Base-by-base conservation (phyloP, 1,140 invertebrate genomes). In the Camponotus floridanus region DNA sequence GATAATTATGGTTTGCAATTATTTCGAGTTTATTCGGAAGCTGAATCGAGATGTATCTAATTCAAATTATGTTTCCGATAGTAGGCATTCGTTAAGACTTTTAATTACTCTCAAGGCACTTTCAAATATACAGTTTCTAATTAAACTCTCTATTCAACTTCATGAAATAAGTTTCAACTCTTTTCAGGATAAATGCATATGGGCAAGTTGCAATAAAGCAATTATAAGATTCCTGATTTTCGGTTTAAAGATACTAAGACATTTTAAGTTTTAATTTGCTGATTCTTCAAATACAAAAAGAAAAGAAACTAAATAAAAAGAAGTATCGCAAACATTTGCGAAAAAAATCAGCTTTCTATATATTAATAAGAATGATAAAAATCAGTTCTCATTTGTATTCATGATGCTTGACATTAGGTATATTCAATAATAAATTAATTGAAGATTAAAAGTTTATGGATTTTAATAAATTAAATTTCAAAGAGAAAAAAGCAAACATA, bases 111-210 rank as follows among this genome's bases (percentile, higher is more conserved):
- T 2, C 11, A 74, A 61, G 18, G 18, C 18, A 61, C 51, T 73
- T 73, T 73, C 51, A 33, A 83, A 39, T 62, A 83, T 83, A 83
- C 70, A 83, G 55, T 61, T 83, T 83, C 55, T 83, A 73, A 74
- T 83, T 81, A 81, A 81, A 73, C 67, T 59, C 26, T 71, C 51
- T 83, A 68, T 83, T 74, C 73, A 83, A 62, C 55, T 83, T 18
- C 1, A 57, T 36, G 55, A 83, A 83, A 83, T 74, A 68, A 83
- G 68, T 83, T 61, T 81, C 18, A 45, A 83, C 26, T 74, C 68
- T 83, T 81, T 81, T 61, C 59, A 48, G 48, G 18, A 5, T 74
- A 83, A 81, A 83, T 73, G 67, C 55, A 73, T 74, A 83, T 62
- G 62, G 7, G n/a, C n/a, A 61, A 73, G 39, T 83, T 73, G 57